phyloP scores from a whole-genome alignment of 2,888 invertebrate genomes.

The Dryococelus australis region DNA sequence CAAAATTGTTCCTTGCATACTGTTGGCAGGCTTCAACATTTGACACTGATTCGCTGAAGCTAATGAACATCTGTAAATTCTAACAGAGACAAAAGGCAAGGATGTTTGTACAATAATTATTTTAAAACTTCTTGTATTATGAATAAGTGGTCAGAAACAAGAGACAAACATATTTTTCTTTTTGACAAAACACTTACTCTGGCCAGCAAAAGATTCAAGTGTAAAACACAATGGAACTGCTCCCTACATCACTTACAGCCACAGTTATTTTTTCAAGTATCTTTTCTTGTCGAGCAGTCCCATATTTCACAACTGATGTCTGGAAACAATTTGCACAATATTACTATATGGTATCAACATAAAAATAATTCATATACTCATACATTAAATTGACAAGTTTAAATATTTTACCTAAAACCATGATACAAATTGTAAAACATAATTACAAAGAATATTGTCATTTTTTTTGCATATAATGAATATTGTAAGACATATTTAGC shows the following conservation, averaged over 20 bases:
- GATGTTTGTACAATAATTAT: too few relatives aligned
- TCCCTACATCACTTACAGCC: not conserved
- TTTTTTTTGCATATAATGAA: not conserved
- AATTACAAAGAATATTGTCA: not conserved
- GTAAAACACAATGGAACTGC: not conserved
- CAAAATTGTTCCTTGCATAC: too few relatives aligned
- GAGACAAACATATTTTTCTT: too few relatives aligned
- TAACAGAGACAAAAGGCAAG: too few relatives aligned
- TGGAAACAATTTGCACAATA: not conserved
- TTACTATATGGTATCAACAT: not conserved
- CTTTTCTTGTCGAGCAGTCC: not conserved
- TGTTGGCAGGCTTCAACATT: too few relatives aligned
- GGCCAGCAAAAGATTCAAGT: too few relatives aligned
- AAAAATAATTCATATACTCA: not conserved
- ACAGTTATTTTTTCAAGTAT: not conserved
- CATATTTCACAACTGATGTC: not conserved
- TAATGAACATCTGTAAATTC: too few relatives aligned
- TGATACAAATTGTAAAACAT: not conserved
- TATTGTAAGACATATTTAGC: not conserved
- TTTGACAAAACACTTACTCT: too few relatives aligned
- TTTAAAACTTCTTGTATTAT: too few relatives aligned
- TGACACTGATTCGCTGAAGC: not conserved
- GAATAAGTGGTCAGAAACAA: too few relatives aligned
- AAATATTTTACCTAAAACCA: not conserved
- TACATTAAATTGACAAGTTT: not conserved